phyloP scores from a whole-genome alignment of 2,113 vertebrate species.

The Brienomyrus brachyistius region DNA sequence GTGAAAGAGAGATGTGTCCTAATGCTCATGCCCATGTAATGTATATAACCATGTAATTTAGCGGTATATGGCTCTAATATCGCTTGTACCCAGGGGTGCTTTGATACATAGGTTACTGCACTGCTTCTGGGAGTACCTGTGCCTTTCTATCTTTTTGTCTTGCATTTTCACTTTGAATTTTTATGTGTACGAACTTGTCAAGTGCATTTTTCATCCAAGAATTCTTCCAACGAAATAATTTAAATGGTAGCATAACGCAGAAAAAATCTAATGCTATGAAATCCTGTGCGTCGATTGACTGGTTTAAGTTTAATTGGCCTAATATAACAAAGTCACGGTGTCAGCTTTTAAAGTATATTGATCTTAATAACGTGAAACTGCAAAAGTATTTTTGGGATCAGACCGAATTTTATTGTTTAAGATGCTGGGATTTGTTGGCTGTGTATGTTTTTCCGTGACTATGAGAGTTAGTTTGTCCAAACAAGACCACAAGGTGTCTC shows the following conservation, averaged over 20 bases:
- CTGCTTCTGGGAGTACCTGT: not conserved
- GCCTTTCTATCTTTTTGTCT: not conserved
- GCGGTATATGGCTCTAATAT: not conserved
- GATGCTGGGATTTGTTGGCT: not conserved
- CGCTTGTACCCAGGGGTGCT: not conserved
- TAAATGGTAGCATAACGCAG: not conserved
- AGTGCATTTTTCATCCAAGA: not conserved
- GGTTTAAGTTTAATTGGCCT: not conserved
- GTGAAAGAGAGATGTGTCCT: too few species aligned
- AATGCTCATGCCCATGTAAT: not conserved
- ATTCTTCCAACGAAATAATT: not conserved
- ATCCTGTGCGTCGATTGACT: not conserved
- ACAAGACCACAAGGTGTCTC: conserved; percentile 42
- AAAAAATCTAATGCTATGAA: not conserved
- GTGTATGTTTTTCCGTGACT: not conserved
- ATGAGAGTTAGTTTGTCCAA: not conserved
- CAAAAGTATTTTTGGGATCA: not conserved
- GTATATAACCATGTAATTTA: not conserved
- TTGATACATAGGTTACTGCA: not conserved
- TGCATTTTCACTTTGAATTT: not conserved
- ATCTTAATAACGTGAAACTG: not conserved
- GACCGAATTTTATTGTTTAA: not conserved
- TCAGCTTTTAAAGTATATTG: not conserved
- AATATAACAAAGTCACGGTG: not conserved
- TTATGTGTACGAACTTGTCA: not conserved